A percentile compares a stretch with the other conserved stretches of the same genome.
These are phyloP conservation scores for Dendrocopos noguchii DNA, from an alignment of 2,113 vertebrate species.

Conservation along the genomic window DNA sequence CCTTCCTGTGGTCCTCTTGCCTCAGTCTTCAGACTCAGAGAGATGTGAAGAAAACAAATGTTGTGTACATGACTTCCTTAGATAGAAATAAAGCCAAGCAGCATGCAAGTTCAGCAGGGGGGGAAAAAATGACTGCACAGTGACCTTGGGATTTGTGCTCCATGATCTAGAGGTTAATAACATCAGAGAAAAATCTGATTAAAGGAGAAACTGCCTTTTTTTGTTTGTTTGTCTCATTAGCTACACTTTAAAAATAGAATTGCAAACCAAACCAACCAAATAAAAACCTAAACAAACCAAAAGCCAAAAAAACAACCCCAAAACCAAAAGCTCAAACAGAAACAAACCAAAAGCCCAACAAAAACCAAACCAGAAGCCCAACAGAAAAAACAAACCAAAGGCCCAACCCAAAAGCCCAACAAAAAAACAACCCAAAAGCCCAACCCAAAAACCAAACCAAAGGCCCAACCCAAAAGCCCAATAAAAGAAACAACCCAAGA, in stretches of 20 bases:
- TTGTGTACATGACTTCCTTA: not conserved
- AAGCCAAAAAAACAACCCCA: too few relatives aligned
- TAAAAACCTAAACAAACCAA: too few relatives aligned
- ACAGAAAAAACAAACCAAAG: too few relatives aligned
- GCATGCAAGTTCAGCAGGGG: conserved; percentile 2
- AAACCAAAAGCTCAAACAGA: too few relatives aligned
- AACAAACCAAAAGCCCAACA: too few relatives aligned
- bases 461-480: not conserved
- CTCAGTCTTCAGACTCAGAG: not conserved
- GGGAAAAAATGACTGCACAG: conserved; percentile 1
- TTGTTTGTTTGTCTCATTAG: not conserved
- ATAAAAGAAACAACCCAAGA: not conserved
- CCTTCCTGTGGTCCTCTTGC: not conserved
- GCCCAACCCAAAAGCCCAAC: too few relatives aligned
- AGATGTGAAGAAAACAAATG: not conserved
- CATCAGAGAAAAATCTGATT: conserved; percentile 31
- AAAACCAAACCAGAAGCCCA: too few relatives aligned
- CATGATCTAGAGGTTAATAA: conserved; percentile 46
- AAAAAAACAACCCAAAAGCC: too few relatives aligned
- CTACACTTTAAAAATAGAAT: conserved; percentile 4
- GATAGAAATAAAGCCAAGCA: conserved; percentile 30
- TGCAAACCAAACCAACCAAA: not conserved
- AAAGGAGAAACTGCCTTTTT: not conserved
- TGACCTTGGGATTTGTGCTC: conserved; percentile 59
- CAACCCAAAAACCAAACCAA: too few relatives aligned